phyloP scores from a whole-genome alignment of 2,797 vertebrate genomes.

The Leptatherina wallacei region DNA sequence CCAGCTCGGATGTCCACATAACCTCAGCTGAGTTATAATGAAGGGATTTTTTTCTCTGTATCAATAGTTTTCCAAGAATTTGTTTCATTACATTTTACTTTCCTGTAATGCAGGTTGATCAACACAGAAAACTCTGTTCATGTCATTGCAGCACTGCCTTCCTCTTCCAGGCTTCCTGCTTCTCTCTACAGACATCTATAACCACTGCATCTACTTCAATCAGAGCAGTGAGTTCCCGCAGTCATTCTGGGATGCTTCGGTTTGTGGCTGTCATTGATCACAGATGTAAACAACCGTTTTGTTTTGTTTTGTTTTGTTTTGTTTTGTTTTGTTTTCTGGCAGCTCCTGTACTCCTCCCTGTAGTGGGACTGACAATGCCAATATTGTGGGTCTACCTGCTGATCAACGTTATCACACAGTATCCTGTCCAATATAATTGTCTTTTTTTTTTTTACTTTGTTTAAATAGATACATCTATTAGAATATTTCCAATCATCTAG shows the following conservation, averaged over 20 bases:
- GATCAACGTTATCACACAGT: conserved; percentile 96
- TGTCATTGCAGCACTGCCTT: conserved; percentile 87
- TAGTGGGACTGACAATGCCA: conserved; percentile 83
- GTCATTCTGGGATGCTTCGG: not conserved
- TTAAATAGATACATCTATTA: no score
- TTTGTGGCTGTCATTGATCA: not conserved
- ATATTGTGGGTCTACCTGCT: conserved; percentile 96
- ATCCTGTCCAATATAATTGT: conserved; percentile 82
- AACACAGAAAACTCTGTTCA: not conserved
- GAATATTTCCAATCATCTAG: no score
- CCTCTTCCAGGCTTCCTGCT: conserved; percentile 96
- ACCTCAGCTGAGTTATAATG: not conserved
- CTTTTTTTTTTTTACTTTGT: no score
- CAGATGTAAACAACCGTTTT: not conserved
- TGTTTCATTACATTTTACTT: not conserved
- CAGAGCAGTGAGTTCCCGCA: conserved; percentile 87
- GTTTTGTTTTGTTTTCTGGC: conserved; percentile 43
- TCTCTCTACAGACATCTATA: conserved; percentile 91
- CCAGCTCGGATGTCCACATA: no score
- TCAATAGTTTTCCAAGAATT: not conserved
- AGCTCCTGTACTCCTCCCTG: conserved; percentile 87
- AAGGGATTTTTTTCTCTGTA: no score
- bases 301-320: conserved; percentile 17
- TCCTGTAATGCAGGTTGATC: not conserved
- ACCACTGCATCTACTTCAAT: conserved; percentile 88